Evolutionary conservation across 2,888 invertebrate genomes (phyloP).

Genomic region (Hypena proboscidalis): DNA sequence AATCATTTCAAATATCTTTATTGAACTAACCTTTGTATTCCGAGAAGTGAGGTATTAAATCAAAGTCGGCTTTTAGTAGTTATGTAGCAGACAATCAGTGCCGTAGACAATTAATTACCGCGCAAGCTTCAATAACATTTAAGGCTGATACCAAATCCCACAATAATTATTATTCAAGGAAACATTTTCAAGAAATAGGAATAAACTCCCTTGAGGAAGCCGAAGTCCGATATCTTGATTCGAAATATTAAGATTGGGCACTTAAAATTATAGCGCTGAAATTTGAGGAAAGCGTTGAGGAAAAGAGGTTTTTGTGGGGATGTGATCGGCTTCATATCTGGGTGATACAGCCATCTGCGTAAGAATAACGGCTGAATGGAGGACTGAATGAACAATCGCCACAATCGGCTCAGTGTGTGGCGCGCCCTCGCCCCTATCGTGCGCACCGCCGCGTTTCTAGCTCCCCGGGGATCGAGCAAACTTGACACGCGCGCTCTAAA

Average conservation of each 20-base stretch:
- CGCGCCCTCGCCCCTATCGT: constrained; percentile 63
- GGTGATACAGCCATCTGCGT: constrained; percentile 77
- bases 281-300: constrained; percentile 6
- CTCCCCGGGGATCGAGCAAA: constrained; percentile 58
- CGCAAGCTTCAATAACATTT: constrained; percentile 11
- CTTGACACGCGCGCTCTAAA: constrained; percentile 60
- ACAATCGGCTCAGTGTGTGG: constrained; percentile 79
- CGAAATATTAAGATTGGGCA: constrained; percentile 17
- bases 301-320: constrained; percentile 16
- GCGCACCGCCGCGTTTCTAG: constrained; percentile 55
- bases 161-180: constrained; percentile 12
- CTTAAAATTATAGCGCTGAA: constrained; percentile 16
- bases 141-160: constrained; percentile 6
- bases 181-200: constrained; percentile 17
- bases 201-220: constrained; percentile 17
- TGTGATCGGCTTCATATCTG: constrained; percentile 58
- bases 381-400: constrained; percentile 77
- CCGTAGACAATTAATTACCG: constrained; percentile 12
- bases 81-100: constrained; percentile 7
- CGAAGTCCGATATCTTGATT: constrained; percentile 16
- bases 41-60: constrained; percentile 3
- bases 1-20: background rate
- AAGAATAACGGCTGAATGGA: constrained; percentile 77
- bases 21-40: constrained; percentile 5
- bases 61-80: background rate